phyloP scores from a whole-genome alignment of 64 coral and sea anemone species.

The Montipora efflorescens region DNA sequence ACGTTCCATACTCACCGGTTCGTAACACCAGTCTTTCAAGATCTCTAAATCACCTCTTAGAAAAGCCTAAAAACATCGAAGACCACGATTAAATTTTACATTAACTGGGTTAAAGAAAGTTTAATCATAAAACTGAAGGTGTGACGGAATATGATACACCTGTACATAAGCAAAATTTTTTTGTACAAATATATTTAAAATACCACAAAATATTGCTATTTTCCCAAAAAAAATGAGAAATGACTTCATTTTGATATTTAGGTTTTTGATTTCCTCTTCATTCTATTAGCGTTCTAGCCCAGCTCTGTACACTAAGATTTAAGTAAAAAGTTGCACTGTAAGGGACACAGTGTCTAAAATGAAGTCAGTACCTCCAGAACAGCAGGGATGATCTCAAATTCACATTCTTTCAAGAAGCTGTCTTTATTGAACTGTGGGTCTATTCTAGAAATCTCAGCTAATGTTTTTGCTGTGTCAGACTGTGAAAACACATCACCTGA shows the following conservation, averaged over 20 bases:
- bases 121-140: no score
- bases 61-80: slow-evolving; percentile 68
- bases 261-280: no score
- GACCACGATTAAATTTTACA: background rate
- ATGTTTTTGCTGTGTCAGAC: slow-evolving; percentile 97
- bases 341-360: no score
- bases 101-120: no score
- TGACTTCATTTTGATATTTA: no score
- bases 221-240: no score
- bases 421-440: slow-evolving; percentile 99
- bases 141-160: no score
- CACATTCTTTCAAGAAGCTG: slow-evolving; percentile 97
- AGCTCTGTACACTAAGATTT: background rate
- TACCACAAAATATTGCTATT: no score
- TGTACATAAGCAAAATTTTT: no score
- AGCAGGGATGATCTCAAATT: slow-evolving; percentile 99
- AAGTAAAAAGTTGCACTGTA: background rate
- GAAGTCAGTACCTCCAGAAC: slow-evolving; percentile 81
- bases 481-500: slow-evolving; percentile 98
- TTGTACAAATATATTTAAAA: no score
- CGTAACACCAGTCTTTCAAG: slow-evolving; percentile 99
- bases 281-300: background rate
- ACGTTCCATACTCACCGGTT: slow-evolving; percentile 68
- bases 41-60: slow-evolving; percentile 91
- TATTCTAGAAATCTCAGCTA: slow-evolving; percentile 98